A percentile compares a stretch with the other conserved stretches of the same genome.
Evolutionary conservation across 2,113 vertebrate species (phyloP).

Genomic region (Noctilio leporinus): DNA sequence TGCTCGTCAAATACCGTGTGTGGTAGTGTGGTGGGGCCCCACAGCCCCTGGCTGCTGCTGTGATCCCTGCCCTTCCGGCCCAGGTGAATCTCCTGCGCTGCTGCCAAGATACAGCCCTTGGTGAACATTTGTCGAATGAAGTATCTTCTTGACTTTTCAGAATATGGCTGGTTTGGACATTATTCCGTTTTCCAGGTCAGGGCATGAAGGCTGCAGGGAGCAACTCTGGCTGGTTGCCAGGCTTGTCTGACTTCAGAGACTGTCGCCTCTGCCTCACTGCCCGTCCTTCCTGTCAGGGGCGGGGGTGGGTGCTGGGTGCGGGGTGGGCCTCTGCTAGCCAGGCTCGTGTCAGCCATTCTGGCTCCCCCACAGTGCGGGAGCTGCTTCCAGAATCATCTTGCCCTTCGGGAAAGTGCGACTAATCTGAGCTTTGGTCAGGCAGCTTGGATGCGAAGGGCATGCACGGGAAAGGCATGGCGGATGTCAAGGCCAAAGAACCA

Average conservation of each 20-base stretch:
- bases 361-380: background rate
- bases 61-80: too few relatives aligned
- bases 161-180: background rate
- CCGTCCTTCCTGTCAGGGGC: background rate
- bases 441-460: background rate
- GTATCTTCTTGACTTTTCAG: background rate
- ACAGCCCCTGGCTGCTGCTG: too few relatives aligned
- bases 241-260: background rate
- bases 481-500: background rate
- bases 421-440: background rate
- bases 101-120: background rate
- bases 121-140: background rate
- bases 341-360: background rate
- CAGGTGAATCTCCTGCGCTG: background rate
- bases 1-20: too few relatives aligned
- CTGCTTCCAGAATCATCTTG: conserved; percentile 4
- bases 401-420: background rate
- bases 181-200: background rate
- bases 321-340: background rate
- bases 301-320: background rate
- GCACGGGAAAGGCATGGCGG: background rate
- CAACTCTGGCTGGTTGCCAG: background rate
- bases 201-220: background rate
- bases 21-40: too few relatives aligned
- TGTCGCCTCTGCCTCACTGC: background rate